These are phyloP conservation scores for Malurus alboscapulatus DNA, from an alignment of 2,113 vertebrate genomes.

Conservation along the genomic window DNA sequence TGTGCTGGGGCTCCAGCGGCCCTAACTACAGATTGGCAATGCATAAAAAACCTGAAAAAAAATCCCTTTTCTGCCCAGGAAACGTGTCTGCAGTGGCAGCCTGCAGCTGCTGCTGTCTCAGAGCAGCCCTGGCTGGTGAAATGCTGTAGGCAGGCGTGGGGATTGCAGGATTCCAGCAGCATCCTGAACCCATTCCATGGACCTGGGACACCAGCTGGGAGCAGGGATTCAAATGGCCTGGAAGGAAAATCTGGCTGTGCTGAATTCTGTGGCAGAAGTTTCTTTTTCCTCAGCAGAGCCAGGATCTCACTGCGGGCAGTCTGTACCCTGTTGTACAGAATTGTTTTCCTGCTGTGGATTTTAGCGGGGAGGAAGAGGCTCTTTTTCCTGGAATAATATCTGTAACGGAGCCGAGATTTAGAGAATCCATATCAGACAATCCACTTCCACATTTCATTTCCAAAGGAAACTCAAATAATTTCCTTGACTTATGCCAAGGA, in stretches of 20 bases:
- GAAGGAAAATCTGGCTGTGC: neutral
- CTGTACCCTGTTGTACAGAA: neutral
- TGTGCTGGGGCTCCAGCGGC: neutral
- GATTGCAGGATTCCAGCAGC: neutral
- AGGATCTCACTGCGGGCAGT: neutral
- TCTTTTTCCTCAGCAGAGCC: neutral
- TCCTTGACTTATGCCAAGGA: neutral
- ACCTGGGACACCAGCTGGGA: conserved; percentile 6
- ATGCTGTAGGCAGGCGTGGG: neutral
- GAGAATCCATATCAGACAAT: neutral
- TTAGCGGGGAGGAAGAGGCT: neutral
- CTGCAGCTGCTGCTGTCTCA: neutral
- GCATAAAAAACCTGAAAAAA: neutral
- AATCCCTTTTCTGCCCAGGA: neutral
- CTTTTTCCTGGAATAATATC: neutral
- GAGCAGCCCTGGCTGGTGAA: neutral
- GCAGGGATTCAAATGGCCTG: neutral
- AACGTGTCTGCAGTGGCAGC: neutral
- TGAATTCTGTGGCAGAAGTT: neutral
- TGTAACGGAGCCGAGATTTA: neutral
- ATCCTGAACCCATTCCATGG: neutral
- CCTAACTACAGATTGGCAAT: neutral
- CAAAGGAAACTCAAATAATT: neutral
- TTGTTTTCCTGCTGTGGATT: neutral
- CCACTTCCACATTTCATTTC: neutral